Evolutionary conservation across 2,888 invertebrate genomes (phyloP).

Genomic region (Ceriagrion tenellum): DNA sequence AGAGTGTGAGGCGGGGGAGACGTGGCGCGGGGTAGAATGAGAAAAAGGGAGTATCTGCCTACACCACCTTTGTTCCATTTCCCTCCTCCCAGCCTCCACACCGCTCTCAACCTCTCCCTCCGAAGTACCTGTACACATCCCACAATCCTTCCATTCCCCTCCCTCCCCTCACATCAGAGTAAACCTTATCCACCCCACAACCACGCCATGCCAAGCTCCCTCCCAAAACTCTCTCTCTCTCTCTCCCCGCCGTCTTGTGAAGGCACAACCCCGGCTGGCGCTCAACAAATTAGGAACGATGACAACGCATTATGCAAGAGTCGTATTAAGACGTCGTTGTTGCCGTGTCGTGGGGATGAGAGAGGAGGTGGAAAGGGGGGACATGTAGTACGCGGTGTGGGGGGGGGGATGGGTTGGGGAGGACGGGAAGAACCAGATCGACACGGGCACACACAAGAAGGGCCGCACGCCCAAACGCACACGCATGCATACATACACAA

Average conservation of each 20-base stretch:
- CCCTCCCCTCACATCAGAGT: not conserved
- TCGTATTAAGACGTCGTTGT: conserved; percentile 59
- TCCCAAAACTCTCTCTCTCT: not conserved
- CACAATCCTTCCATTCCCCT: not conserved
- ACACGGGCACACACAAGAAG: conserved; percentile 25
- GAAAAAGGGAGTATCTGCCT: conserved; percentile 5
- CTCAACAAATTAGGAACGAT: conserved; percentile 63
- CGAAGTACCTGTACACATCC: not conserved
- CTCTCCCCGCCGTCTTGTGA: conserved; percentile 1
- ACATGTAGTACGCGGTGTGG: not conserved
- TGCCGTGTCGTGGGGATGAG: not conserved
- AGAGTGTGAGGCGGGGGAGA: not conserved
- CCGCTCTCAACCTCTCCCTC: not conserved
- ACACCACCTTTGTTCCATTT: conserved; percentile 40
- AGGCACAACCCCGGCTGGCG: conserved; percentile 35
- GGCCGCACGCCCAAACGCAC: conserved; percentile 30
- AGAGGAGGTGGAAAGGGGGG: not conserved
- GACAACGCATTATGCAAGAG: conserved; percentile 61
- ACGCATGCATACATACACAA: conserved; percentile 2
- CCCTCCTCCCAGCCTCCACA: not conserved
- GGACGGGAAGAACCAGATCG: not conserved
- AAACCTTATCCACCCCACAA: not conserved
- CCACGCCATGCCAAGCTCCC: not conserved
- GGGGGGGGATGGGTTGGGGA: not conserved
- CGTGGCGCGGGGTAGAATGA: not conserved